A percentile compares a stretch with the other conserved stretches of the same genome.
phyloP scores from a whole-genome alignment of 2,797 vertebrate species.

The Bradypodion pumilum region DNA sequence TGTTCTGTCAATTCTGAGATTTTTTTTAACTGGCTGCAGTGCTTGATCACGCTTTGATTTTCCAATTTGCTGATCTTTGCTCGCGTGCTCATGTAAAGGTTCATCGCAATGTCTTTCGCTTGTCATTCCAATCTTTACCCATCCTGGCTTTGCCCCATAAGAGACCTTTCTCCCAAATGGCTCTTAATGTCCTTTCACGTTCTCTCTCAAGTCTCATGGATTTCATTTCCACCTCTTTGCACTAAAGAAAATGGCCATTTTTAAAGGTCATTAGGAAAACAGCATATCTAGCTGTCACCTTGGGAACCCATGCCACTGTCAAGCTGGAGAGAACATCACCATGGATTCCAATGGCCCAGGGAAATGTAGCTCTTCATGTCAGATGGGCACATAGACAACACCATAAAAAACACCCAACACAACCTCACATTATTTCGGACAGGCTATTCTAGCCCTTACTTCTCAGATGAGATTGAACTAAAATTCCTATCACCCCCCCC shows the following conservation, averaged over 20 bases:
- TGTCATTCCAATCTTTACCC: slow-evolving; percentile 37
- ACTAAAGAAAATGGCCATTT: slow-evolving; percentile 57
- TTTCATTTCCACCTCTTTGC: slow-evolving; percentile 46
- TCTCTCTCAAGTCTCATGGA: slow-evolving; percentile 40
- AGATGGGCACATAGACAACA: neutral
- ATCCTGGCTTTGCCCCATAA: slow-evolving; percentile 22
- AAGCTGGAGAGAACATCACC: slow-evolving; percentile 22
- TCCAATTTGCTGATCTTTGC: neutral
- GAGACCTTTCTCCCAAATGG: slow-evolving; percentile 18
- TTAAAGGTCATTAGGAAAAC: slow-evolving; percentile 56
- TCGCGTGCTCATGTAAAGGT: slow-evolving; percentile 17
- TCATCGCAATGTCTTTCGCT: neutral
- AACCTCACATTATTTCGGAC: neutral
- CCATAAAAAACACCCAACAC: neutral
- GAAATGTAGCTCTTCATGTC: neutral
- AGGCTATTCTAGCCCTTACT: neutral
- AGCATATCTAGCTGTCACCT: slow-evolving; percentile 41
- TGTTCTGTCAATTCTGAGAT: neutral
- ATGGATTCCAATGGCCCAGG: neutral
- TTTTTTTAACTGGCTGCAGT: neutral
- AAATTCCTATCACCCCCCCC: neutral
- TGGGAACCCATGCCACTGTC: slow-evolving; percentile 32
- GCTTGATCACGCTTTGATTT: neutral
- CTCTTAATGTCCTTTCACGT: slow-evolving; percentile 29
- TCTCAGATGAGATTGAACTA: neutral